phyloP scores from a whole-genome alignment of 2,888 invertebrate species.

The Eupeodes luniger region DNA sequence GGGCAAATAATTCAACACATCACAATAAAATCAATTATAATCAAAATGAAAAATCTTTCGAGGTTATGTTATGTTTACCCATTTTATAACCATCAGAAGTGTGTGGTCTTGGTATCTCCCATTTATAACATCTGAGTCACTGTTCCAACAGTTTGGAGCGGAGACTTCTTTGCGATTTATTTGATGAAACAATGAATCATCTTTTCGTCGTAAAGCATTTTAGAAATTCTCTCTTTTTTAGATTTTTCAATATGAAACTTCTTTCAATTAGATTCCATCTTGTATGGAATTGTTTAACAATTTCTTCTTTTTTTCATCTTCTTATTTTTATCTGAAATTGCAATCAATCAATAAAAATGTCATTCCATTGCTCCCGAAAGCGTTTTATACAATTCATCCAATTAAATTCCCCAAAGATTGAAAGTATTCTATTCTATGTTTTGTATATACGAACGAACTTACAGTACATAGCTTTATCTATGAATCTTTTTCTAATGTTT shows the following conservation, averaged over 20 bases:
- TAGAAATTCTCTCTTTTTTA: conserved; percentile 11
- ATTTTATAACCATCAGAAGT: conserved; percentile 4
- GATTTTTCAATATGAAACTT: conserved; percentile 39
- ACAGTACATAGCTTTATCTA: too few relatives aligned
- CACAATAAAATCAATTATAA: conserved; percentile 68
- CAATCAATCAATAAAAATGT: conserved; percentile 75
- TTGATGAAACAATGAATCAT: conserved; percentile 55
- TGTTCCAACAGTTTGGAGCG: background rate
- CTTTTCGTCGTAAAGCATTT: background rate
- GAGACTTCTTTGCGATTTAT: background rate
- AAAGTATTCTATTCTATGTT: conserved; percentile 54
- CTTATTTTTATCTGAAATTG: conserved; percentile 63
- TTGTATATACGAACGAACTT: too few relatives aligned
- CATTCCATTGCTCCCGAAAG: conserved; percentile 58
- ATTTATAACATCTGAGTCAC: conserved; percentile 47
- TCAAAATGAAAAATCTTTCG: conserved; percentile 14
- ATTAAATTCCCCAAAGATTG: conserved; percentile 65
- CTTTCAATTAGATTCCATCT: conserved; percentile 64
- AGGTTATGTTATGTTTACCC: conserved; percentile 26
- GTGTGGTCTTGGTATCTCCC: background rate
- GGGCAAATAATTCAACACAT: conserved; percentile 29
- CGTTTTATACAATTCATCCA: conserved; percentile 64
- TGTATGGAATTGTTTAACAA: conserved; percentile 28
- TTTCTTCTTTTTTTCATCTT: conserved; percentile 3
- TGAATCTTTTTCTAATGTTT: background rate